Conservation (phyloP, 30 jellyfish, hydroid and myxozoan species). For the Rhopilema esculentum region DNA sequence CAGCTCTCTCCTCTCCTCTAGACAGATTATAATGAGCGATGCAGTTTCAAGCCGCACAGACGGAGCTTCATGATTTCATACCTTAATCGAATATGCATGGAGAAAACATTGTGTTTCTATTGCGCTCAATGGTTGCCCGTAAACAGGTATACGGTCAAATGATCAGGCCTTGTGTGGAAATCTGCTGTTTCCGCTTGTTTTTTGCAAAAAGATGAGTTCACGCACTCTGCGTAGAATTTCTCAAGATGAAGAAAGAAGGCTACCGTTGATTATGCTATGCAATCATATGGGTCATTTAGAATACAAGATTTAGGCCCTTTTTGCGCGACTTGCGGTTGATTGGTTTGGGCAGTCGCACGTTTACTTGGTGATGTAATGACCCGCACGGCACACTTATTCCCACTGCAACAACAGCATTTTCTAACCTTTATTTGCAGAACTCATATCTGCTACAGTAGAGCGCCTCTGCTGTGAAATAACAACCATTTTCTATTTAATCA, state of each 20-base stretch:
- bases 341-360: neutral
- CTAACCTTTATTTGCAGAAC: no score
- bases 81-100: slow-evolving; percentile 64
- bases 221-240: no score
- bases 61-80: slow-evolving; percentile 49
- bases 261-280: neutral
- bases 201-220: neutral
- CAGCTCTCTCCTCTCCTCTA: neutral
- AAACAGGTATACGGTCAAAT: slow-evolving; percentile 79
- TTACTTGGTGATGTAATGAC: neutral
- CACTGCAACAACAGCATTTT: neutral
- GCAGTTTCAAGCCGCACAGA: slow-evolving; percentile 50
- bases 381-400: neutral
- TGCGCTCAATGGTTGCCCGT: slow-evolving; percentile 53
- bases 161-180: slow-evolving; percentile 33
- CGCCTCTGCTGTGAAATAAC: no score
- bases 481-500: no score
- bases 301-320: neutral
- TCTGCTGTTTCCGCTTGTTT: neutral
- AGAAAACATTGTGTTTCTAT: neutral
- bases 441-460: no score
- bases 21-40: neutral
- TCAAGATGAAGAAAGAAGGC: no score
- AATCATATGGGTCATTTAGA: neutral
- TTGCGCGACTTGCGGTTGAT: neutral